Conservation (phyloP, 2,888 invertebrate genomes). For the Thecophora atra region DNA sequence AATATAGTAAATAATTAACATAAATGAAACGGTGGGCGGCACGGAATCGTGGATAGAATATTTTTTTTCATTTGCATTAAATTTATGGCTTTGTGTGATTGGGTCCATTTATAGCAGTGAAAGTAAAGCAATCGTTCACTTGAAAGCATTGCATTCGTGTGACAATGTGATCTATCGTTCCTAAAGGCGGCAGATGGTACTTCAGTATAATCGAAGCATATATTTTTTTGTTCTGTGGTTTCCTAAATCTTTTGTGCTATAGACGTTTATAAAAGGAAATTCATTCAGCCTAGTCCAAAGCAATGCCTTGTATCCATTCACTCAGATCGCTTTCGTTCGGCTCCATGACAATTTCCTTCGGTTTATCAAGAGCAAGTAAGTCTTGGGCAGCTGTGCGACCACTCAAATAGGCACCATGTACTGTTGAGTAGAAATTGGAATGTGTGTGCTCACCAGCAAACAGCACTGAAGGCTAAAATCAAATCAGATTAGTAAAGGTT, state of each 20-base stretch:
- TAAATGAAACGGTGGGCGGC: no score
- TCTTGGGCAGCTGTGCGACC: conserved; percentile 84
- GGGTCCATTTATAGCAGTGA: no score
- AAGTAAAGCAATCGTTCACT: no score
- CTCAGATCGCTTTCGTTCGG: conserved; percentile 84
- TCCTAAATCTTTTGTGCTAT: neutral
- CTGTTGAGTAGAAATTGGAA: conserved; percentile 92
- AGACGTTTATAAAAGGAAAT: neutral
- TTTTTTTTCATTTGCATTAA: no score
- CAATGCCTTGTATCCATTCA: conserved; percentile 89
- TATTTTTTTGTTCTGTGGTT: neutral
- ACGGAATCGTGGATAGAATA: no score
- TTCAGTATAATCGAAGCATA: neutral
- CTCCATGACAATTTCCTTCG: conserved; percentile 74
- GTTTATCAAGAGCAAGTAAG: conserved; percentile 72
- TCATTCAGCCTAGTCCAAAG: conserved; percentile 70
- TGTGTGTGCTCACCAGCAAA: conserved; percentile 98
- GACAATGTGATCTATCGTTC: no score
- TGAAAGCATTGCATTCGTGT: no score
- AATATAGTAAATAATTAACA: no score
- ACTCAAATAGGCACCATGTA: conserved; percentile 91
- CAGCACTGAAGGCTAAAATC: conserved; percentile 77
- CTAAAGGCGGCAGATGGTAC: no score
- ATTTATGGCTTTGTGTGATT: no score
- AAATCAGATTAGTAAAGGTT: conserved; percentile 45